A percentile compares a stretch with the other conserved stretches of the same genome.
Evolutionary conservation across 2,797 vertebrate genomes (phyloP).

Genomic region (Anguilla obscura): DNA sequence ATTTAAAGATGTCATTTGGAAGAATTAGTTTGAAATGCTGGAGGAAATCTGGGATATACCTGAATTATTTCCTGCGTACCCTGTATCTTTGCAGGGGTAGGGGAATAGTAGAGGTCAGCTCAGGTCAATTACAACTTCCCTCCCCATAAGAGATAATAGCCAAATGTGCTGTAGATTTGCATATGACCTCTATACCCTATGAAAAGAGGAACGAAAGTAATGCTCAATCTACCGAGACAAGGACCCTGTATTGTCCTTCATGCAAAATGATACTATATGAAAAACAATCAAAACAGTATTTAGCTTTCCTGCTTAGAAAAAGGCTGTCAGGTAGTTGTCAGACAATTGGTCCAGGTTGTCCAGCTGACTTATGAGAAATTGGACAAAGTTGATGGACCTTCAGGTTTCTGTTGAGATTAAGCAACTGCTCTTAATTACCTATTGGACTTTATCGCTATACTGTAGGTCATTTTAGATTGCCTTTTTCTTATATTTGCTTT

Average conservation of each 20-base stretch:
- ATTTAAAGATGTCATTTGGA: slow-evolving; percentile 16
- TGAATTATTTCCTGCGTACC: not conserved
- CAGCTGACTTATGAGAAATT: no score
- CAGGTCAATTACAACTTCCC: not conserved
- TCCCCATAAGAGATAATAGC: slow-evolving; percentile 43
- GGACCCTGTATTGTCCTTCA: not conserved
- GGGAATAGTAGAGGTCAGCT: not conserved
- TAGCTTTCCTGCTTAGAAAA: not conserved
- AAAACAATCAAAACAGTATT: not conserved
- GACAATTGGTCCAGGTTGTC: no score
- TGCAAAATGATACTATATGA: not conserved
- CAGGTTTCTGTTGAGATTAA: no score
- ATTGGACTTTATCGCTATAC: no score
- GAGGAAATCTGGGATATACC: not conserved
- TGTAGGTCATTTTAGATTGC: no score
- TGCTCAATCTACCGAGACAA: not conserved
- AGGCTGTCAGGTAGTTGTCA: not conserved
- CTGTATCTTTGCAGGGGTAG: not conserved
- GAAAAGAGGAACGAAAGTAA: slow-evolving; percentile 27
- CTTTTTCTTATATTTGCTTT: no score
- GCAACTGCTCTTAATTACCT: no score
- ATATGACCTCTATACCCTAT: slow-evolving; percentile 18
- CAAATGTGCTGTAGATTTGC: slow-evolving; percentile 43
- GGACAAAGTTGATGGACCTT: not conserved
- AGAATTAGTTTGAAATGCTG: not conserved